phyloP scores from a whole-genome alignment of 1,140 invertebrate species.

The Periplaneta americana region DNA sequence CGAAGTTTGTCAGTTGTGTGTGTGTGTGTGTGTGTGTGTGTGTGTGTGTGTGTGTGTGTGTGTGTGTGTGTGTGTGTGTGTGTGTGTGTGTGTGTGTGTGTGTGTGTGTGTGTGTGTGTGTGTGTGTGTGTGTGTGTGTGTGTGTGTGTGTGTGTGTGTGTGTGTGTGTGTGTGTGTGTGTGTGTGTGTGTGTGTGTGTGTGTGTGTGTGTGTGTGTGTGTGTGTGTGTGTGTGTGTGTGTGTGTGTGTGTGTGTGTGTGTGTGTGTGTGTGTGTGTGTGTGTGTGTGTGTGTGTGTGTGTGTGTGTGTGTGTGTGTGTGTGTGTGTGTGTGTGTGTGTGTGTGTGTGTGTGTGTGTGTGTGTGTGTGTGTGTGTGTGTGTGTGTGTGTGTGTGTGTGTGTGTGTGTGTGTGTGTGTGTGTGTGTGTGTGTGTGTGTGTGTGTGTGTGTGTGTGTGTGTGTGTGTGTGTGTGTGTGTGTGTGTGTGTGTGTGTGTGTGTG shows the following conservation, averaged over 20 bases:
- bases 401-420: slow-evolving; percentile 31
- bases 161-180: slow-evolving; percentile 7
- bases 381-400: slow-evolving; percentile 27
- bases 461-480: slow-evolving; percentile 27
- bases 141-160: slow-evolving; percentile 11
- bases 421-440: slow-evolving; percentile 31
- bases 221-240: slow-evolving; percentile 17
- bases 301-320: slow-evolving; percentile 17
- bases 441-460: slow-evolving; percentile 30
- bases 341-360: slow-evolving; percentile 29
- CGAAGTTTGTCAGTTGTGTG: too few relatives aligned
- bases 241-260: slow-evolving; percentile 18
- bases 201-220: slow-evolving; percentile 7
- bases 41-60: slow-evolving; percentile 11
- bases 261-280: slow-evolving; percentile 20
- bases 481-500: slow-evolving; percentile 30
- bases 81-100: slow-evolving; percentile 11
- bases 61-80: slow-evolving; percentile 11
- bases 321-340: slow-evolving; percentile 25
- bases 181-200: slow-evolving; percentile 18
- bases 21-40: slow-evolving; percentile 24
- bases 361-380: slow-evolving; percentile 29
- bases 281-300: slow-evolving; percentile 19
- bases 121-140: slow-evolving; percentile 11
- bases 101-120: slow-evolving; percentile 11